A percentile compares a stretch with the other conserved stretches of the same genome.
phyloP scores from a whole-genome alignment of 2,888 invertebrate species.

The Mythimna albipuncta region DNA sequence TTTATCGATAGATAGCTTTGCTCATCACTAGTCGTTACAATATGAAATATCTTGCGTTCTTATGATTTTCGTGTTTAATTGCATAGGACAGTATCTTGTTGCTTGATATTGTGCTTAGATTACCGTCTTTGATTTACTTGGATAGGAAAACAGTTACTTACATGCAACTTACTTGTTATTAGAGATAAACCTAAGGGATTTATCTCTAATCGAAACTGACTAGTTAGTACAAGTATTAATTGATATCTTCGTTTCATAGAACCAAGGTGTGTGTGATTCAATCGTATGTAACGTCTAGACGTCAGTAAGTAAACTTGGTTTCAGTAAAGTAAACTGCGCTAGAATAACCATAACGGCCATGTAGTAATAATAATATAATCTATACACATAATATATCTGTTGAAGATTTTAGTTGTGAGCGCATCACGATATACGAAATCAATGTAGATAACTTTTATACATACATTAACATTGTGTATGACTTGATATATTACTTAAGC shows the following conservation, averaged over 20 bases:
- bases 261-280: no score
- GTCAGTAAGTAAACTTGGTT: not conserved
- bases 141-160: conserved; percentile 4
- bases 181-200: conserved; percentile 28
- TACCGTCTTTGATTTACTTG: conserved; percentile 25
- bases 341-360: no score
- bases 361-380: no score
- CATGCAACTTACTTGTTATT: conserved; percentile 7
- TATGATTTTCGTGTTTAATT: conserved; percentile 55
- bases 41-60: conserved; percentile 39
- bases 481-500: no score
- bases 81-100: conserved; percentile 39
- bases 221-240: conserved; percentile 16
- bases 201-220: no score
- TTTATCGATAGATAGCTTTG: conserved; percentile 75
- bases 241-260: conserved; percentile 12
- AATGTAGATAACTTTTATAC: no score
- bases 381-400: no score
- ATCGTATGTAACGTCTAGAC: not conserved
- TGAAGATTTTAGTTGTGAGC: no score
- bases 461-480: no score
- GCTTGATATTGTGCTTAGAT: conserved; percentile 35
- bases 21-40: conserved; percentile 62
- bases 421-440: no score
- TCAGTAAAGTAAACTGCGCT: no score